Conservation (phyloP, 2,797 vertebrate genomes). For the Peromyscus nudipes region DNA sequence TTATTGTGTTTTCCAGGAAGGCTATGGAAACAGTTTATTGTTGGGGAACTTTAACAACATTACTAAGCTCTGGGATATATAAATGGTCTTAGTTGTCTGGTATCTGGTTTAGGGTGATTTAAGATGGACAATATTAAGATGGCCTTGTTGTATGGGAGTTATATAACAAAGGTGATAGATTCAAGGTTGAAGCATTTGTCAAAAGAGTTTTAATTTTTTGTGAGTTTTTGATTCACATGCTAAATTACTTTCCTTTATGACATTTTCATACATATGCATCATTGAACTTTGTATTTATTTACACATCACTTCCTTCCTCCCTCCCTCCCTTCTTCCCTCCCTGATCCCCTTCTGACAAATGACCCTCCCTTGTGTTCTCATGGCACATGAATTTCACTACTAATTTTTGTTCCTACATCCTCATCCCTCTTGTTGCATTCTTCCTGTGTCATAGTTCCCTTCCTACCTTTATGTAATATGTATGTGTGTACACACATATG, state of each 20-base stretch:
- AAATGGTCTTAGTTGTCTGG: not conserved
- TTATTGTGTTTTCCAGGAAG: not conserved
- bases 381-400: not conserved
- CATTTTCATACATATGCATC: not conserved
- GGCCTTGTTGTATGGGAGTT: not conserved
- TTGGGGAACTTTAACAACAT: not conserved
- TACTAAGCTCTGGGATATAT: not conserved
- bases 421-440: not conserved
- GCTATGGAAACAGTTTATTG: not conserved
- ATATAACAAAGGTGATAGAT: not conserved
- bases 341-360: not conserved
- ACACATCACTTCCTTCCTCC: not conserved
- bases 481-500: not conserved
- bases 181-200: not conserved
- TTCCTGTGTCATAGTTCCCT: not conserved
- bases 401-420: not conserved
- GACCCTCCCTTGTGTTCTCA: not conserved
- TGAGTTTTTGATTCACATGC: not conserved
- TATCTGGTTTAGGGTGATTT: not conserved
- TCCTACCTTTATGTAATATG: not conserved
- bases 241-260: not conserved
- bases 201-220: not conserved
- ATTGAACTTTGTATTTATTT: not conserved
- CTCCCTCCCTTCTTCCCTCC: accelerated
- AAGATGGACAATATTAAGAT: not conserved